Conservation (phyloP, 2,888 invertebrate genomes). For the Caenorhabditis sp. region DNA sequence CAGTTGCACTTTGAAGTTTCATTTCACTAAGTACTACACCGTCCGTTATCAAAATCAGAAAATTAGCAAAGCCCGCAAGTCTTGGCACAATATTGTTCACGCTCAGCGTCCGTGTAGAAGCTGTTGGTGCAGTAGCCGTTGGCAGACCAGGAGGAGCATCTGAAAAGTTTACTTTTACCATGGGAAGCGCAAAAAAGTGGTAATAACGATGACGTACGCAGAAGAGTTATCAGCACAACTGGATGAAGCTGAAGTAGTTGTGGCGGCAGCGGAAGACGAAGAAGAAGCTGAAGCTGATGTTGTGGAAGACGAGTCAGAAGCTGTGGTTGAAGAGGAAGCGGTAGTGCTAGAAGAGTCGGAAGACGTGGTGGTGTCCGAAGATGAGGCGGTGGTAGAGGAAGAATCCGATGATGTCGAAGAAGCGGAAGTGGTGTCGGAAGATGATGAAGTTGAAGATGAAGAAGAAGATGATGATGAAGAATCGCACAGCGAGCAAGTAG, state of each 20-base stretch:
- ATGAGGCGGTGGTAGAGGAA: constrained; percentile 1
- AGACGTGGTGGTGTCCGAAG: background rate
- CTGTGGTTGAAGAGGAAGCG: background rate
- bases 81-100: constrained; percentile 26
- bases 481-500: constrained; percentile 23
- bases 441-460: background rate
- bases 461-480: constrained; percentile 5
- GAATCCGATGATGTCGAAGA: background rate
- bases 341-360: background rate
- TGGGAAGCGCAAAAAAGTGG: no score
- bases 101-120: constrained; percentile 41
- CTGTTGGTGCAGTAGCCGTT: constrained; percentile 43
- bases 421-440: background rate
- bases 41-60: no score
- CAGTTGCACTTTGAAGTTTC: no score
- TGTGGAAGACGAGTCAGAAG: background rate
- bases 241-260: background rate
- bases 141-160: constrained; percentile 31
- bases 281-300: constrained; percentile 1
- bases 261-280: background rate
- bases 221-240: constrained; percentile 4
- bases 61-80: constrained; percentile 31
- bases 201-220: no score
- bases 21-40: no score
- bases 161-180: background rate